These are phyloP conservation scores for Heterocephalus glaber DNA, from an alignment of 2,113 vertebrate genomes.

Conservation along the genomic window DNA sequence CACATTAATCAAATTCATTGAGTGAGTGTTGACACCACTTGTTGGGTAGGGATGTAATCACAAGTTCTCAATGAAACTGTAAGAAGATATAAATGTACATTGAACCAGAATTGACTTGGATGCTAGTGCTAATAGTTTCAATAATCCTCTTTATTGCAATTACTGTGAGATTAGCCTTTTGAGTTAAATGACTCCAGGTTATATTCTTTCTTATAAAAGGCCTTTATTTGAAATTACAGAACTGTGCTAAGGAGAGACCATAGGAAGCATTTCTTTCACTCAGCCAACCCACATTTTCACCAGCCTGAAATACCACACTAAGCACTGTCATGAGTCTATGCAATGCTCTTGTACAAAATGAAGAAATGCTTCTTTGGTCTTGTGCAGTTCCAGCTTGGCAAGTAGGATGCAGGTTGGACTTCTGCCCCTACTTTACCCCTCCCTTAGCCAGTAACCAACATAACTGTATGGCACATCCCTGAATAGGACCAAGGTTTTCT, in stretches of 20 bases:
- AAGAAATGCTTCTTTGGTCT: not conserved
- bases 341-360: not conserved
- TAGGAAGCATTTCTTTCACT: not conserved
- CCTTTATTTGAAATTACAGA: not conserved
- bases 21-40: not conserved
- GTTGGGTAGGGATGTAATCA: not conserved
- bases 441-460: not conserved
- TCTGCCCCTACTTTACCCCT: not conserved
- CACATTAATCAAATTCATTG: conserved; percentile 34
- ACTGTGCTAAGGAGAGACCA: not conserved
- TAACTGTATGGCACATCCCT: too few relatives aligned
- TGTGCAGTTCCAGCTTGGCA: not conserved
- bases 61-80: not conserved
- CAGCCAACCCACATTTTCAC: not conserved
- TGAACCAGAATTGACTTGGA: not conserved
- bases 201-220: not conserved
- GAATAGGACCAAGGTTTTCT: not conserved
- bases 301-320: not conserved
- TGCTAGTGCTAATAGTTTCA: not conserved
- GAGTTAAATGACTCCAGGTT: conserved; percentile 24
- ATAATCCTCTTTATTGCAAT: not conserved
- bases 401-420: not conserved
- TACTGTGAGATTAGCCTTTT: conserved; percentile 19
- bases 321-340: too few relatives aligned
- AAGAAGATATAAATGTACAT: not conserved